Evolutionary conservation across 2,113 vertebrate genomes (phyloP), one percentile per base, ranked within the genome.

Genomic region (Orientallactaga bullata): DNA sequence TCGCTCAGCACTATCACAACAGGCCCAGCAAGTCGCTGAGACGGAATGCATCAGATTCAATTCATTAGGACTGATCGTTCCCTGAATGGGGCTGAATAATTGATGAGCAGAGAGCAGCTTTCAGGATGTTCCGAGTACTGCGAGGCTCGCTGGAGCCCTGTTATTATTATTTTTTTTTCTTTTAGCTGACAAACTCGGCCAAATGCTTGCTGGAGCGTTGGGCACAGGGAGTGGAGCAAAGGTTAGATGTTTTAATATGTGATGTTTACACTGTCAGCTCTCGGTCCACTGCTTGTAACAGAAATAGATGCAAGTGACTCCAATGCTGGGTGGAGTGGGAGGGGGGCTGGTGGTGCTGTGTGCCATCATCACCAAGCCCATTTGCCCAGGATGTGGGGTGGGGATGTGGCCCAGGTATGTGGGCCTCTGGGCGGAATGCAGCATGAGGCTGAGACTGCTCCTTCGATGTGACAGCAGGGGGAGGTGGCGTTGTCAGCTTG

Each of bases 21-120:
- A 98, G 98, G 97, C 97, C 97, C 96, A 23, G 98, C 71, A 2
- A 96, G 95, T 91, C 93, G 66, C 97, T 96, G 98, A 97, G 96
- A 97, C 28, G 65, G 97, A 97, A 96, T 88, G 98, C 97, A 95
- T 97, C 97, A 97, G 89, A 93, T 97, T 97, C 98, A 98, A 97
- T 98, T 98, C 98, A 98, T 98, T 98, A 98, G 98, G 98, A 98
- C 97, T 96, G 98, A 98, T 98, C 95, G 96, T 97, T 98, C 98
- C 97, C 98, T 98, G 98, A 98, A 98, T 96, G 96, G 97, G 97
- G 95, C 93, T 98, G 98, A 98, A 98, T 98, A 98, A 98, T 98
- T 98, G 98, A 98, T 98, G 98, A 97, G 97, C 96, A 35, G 91
- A 98, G 98, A 98, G 98, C 97, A 94, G 98, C 97, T 98, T 97